A percentile compares a stretch with the other conserved stretches of the same genome.
Conservation (phyloP, 92 coral and sea anemone genomes). For the Siderastrea siderea region DNA sequence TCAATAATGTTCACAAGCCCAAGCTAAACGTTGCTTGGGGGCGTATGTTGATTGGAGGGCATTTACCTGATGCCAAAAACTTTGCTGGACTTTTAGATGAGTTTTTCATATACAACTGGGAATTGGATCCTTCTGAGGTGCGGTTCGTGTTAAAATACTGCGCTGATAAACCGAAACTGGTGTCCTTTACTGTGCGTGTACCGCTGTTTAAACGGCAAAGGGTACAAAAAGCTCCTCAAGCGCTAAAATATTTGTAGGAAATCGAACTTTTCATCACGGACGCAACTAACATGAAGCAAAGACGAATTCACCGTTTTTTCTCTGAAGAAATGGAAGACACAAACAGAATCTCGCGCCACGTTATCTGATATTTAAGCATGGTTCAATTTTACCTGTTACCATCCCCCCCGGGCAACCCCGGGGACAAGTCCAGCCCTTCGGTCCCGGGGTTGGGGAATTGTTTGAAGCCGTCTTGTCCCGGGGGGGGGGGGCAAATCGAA, state of each 20-base stretch:
- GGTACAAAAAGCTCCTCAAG: constrained; percentile 34
- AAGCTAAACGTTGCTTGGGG: constrained; percentile 87
- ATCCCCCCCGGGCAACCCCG: no score
- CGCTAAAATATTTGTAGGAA: neutral
- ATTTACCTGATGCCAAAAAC: constrained; percentile 75
- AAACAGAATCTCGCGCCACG: no score
- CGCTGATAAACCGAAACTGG: constrained; percentile 97
- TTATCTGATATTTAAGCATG: neutral
- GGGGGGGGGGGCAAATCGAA: no score
- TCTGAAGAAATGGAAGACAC: neutral
- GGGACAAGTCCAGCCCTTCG: no score
- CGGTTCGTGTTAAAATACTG: constrained; percentile 95
- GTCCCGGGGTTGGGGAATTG: no score
- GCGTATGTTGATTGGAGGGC: constrained; percentile 90
- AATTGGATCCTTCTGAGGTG: constrained; percentile 90
- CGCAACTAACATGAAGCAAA: no score
- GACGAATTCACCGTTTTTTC: no score
- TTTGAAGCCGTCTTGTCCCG: no score
- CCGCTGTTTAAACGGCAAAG: constrained; percentile 76
- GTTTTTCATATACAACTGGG: constrained; percentile 98
- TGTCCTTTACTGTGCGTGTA: constrained; percentile 96
- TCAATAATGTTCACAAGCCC: constrained; percentile 71
- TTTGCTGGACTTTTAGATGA: constrained; percentile 94
- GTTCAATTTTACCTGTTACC: no score
- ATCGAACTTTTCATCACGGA: neutral